Conservation (phyloP, 2,888 invertebrate genomes). For the Cataglyphis livida region DNA sequence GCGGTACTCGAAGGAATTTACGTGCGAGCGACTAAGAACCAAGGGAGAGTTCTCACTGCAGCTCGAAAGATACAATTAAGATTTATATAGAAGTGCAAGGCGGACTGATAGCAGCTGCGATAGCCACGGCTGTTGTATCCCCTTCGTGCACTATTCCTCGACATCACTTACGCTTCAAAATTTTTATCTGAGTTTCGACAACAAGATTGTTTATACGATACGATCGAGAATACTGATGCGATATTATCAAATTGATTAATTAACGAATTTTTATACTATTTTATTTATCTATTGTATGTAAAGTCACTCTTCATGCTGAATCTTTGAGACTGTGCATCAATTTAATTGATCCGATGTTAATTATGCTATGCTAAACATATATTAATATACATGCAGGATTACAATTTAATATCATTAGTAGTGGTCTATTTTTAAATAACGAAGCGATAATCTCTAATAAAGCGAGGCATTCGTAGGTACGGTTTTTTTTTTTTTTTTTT, state of each 20-base stretch:
- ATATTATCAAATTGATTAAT: conserved; percentile 27
- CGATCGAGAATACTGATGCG: neutral
- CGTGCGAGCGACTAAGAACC: conserved; percentile 50
- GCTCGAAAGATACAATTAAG: conserved; percentile 74
- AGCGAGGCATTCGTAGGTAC: neutral
- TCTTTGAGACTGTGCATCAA: neutral
- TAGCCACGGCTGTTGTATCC: conserved; percentile 45
- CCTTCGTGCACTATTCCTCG: conserved; percentile 32
- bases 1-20: conserved; percentile 33
- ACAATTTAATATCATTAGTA: conserved; percentile 2
- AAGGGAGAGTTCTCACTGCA: conserved; percentile 51
- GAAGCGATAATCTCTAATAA: conserved; percentile 9
- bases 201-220: conserved; percentile 52
- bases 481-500: neutral
- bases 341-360: neutral
- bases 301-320: neutral
- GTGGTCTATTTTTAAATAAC: neutral
- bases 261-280: neutral
- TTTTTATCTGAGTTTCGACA: conserved; percentile 38
- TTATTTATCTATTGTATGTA: neutral
- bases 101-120: conserved; percentile 50
- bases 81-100: conserved; percentile 66
- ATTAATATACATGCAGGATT: neutral
- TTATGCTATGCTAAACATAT: neutral
- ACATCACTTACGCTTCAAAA: conserved; percentile 46